Conservation (phyloP, 2,888 invertebrate species). For the Pollenia griseotomentosa region DNA sequence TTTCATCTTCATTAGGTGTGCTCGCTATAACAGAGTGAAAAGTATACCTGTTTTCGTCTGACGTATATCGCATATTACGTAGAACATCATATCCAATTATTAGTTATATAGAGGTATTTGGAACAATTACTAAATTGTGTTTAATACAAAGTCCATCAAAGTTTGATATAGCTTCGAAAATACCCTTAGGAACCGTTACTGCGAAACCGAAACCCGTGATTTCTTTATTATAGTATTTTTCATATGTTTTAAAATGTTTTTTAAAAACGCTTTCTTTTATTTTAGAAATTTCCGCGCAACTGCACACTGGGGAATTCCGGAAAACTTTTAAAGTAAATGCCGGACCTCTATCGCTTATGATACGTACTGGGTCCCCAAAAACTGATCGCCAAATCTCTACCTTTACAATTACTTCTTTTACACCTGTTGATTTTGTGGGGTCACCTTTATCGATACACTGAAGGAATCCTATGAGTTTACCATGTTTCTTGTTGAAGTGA, state of each 20-base stretch:
- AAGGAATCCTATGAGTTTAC: no score
- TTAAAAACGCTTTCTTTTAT: background rate
- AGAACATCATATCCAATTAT: conserved; percentile 40
- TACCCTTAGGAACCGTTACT: conserved; percentile 20
- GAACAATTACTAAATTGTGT: conserved; percentile 6
- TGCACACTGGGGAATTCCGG: no score
- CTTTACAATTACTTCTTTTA: conserved; percentile 25
- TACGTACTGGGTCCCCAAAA: conserved; percentile 43
- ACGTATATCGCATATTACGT: conserved; percentile 5
- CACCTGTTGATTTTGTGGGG: conserved; percentile 11
- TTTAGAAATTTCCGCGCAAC: conserved; percentile 41
- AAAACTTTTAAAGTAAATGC: conserved; percentile 41
- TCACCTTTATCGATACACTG: no score
- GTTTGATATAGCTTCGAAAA: conserved; percentile 9
- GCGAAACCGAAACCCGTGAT: conserved; percentile 27
- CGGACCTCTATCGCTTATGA: conserved; percentile 54
- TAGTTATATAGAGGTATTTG: background rate
- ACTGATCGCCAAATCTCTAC: conserved; percentile 5
- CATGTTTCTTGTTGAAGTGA: no score
- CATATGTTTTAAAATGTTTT: no score
- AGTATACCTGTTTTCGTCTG: conserved; percentile 38
- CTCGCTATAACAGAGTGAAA: no score
- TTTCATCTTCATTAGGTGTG: no score
- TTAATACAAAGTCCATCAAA: background rate
- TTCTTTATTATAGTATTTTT: conserved; percentile 13